Base-by-base conservation (phyloP, 1,140 invertebrate genomes). In the Ptiloglossa arizonensis region DNA sequence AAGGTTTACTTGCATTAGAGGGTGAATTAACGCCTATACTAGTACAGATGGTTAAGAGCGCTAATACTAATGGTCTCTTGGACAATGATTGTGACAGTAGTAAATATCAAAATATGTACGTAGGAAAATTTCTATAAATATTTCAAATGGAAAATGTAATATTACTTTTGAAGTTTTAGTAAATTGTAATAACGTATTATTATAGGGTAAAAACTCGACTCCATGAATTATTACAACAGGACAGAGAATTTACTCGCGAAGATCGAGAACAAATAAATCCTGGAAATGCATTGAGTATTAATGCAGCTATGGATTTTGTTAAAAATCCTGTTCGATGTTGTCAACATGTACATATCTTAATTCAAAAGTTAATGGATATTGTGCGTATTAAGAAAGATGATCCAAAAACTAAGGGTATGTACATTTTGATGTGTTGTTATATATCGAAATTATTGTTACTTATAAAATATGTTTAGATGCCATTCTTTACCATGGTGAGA, bases 11-110 rank as follows among this genome's bases (percentile, higher is more conserved):
- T 0, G 99, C 99, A 0, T 90, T 99, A 46, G 99, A 99, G 93
- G 99, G 99, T 13, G 98, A 99, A 92, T 93, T 99, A 4, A 99
- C 99, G 0, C 99, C 99, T 0, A 99, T 99, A 90, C 93, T 99
- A 19, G 98, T 99, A 17, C 99, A 99, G 93, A 99, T 99, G 99
- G 99, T 99, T 1, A 99, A 99, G 91, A 98, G 97, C 87, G 98
- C 98, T 1, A 99, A 99, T 89, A 99, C 98, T 0, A 99, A 99
- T 93, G 98, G 99, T 5, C 91, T 99, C 15, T 91, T 99, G 35
- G 99, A 99, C 90, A 99, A 99, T 89, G 98, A 99, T 90, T 98
- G 98, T 88, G 98, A 99, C 91, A 98, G 97, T 27, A 97, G 97
- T 86, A 99, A 99, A 93, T 97, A 97, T 89, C 98, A 99, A 90